Evolutionary conservation across 2,888 invertebrate genomes (phyloP).

Genomic region (Ametastegia equiseti): DNA sequence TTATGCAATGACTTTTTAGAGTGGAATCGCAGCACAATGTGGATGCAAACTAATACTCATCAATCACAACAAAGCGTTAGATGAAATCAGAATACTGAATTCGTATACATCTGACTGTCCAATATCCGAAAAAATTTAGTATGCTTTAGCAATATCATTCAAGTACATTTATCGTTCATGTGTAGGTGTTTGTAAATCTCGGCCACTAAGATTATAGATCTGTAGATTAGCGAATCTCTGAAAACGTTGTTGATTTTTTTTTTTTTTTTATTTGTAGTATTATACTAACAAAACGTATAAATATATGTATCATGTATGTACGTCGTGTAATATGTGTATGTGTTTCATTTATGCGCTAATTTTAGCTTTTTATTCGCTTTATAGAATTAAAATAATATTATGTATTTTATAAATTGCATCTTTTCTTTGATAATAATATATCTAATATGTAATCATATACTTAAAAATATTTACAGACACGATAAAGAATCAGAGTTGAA

Average conservation of each 20-base stretch:
- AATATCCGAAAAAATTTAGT: not conserved
- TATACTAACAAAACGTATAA: constrained; percentile 29
- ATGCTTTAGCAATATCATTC: not conserved
- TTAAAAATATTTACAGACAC: constrained; percentile 43
- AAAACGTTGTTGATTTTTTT: not conserved
- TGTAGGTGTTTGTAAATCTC: constrained; percentile 15
- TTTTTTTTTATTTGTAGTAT: constrained; percentile 7
- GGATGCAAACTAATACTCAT: not conserved
- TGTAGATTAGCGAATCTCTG: constrained; percentile 12
- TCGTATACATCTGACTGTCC: not conserved
- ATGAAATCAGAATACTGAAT: not conserved
- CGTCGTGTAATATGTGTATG: constrained; percentile 15
- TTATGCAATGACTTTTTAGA: not conserved
- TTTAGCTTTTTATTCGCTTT: constrained; percentile 14
- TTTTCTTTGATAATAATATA: constrained; percentile 37
- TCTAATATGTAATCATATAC: constrained; percentile 32
- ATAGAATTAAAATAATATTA: constrained; percentile 41
- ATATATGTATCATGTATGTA: constrained; percentile 36
- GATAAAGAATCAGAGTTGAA: constrained; percentile 5
- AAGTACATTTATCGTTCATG: not conserved
- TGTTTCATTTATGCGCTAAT: constrained; percentile 22
- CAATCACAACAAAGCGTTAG: not conserved
- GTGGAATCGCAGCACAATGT: not conserved
- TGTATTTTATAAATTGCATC: constrained; percentile 40
- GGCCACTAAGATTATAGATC: not conserved